phyloP scores from a whole-genome alignment of 2,797 vertebrate species.

The Lithobates sylvaticus region DNA sequence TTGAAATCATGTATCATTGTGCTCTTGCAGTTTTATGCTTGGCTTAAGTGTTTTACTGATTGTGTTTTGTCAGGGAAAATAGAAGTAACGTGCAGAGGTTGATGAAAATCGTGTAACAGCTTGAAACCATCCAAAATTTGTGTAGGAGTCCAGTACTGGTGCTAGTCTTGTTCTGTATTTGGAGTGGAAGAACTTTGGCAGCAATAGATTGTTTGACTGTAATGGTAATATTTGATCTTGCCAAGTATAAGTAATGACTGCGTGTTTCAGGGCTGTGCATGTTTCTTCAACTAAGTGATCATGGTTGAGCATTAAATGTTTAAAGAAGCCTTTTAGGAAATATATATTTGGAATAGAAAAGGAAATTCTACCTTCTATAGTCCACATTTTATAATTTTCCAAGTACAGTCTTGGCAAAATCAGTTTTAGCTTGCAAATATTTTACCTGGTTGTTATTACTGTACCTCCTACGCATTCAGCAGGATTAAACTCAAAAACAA shows the following conservation, averaged over 20 bases:
- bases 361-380: too few relatives aligned
- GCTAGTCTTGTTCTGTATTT: not conserved
- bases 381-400: too few relatives aligned
- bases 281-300: not conserved
- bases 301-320: not conserved
- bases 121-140: not conserved
- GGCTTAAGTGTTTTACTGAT: not conserved
- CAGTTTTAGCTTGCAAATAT: too few relatives aligned
- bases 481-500: too few relatives aligned
- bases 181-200: not conserved
- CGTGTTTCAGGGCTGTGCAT: not conserved
- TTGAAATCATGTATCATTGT: not conserved
- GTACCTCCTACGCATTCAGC: too few relatives aligned
- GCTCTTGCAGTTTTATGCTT: not conserved
- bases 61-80: not conserved
- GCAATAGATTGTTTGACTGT: not conserved
- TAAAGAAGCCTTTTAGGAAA: not conserved
- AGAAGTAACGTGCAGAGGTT: not conserved
- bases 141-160: not conserved
- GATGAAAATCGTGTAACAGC: not conserved
- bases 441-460: too few relatives aligned
- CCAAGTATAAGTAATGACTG: not conserved
- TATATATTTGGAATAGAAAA: too few relatives aligned
- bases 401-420: too few relatives aligned
- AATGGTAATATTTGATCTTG: not conserved